Base-by-base conservation (phyloP, 1,140 invertebrate species). In the Babylonia areolata region DNA sequence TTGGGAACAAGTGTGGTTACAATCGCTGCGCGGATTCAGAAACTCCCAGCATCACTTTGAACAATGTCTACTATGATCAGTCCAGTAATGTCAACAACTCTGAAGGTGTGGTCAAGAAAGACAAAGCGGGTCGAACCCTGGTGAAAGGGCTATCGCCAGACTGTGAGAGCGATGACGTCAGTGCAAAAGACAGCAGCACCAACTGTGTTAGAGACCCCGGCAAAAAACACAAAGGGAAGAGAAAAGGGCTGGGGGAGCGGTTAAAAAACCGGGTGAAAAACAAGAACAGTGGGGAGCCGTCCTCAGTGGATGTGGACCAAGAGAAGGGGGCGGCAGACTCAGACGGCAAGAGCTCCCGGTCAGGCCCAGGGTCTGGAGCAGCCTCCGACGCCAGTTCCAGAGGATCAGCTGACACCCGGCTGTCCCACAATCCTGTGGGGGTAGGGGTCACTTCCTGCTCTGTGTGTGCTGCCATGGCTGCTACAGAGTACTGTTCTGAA, bases 391-490 rank as follows among this genome's bases (percentile, higher is more conserved):
- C 15, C 35, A 35, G 71, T 73, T 73, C 71, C 64, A 69, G 9
- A 23, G 64, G 64, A n/a, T 12, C n/a, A n/a, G n/a, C n/a, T n/a
- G n/a, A n/a, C n/a, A n/a, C n/a, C n/a, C n/a, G 28, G 64, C 6
- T 5, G 64, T 35, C 11, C 71, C 35, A 35, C 3, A 11, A 35
- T 9, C 12, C 1, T 73, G 12, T 31, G 5, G 31, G 71, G 12
- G 3, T 73, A 9, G 71, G 15, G 12, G 20, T 6, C 0, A 37
- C n/a, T 3, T 37, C 9, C 12, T 35, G 9, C 0, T n/a, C 12
- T 40, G 86, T 90, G 17, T 87, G 82, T 37, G 80, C 87, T 12
- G 88, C 87, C 20, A 64, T 92, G 46, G 82, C 84, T 2, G 31
- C 82, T 73, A 86, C 82, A 17, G 88, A 91, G 28, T 87, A 85